These are phyloP conservation scores for Apamea epomidion DNA, from an alignment of 2,888 invertebrate genomes.

Conservation along the genomic window DNA sequence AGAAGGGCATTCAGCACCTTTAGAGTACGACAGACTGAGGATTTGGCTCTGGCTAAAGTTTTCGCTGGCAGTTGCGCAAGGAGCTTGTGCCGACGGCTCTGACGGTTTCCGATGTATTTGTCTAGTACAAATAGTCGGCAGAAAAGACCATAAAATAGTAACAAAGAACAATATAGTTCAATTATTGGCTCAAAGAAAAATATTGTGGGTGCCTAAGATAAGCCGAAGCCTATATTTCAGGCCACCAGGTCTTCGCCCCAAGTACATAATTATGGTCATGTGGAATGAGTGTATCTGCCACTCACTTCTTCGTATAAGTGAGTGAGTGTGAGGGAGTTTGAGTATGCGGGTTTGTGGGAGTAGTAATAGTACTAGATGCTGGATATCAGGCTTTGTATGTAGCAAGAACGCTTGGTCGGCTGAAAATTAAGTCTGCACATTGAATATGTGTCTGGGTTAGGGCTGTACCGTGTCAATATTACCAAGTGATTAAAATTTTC, in stretches of 20 bases:
- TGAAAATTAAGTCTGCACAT: background rate
- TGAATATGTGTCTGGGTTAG: slow-evolving; percentile 2
- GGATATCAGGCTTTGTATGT: background rate
- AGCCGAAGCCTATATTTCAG: background rate
- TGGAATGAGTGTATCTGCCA: too few relatives aligned
- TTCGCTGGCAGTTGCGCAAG: too few relatives aligned
- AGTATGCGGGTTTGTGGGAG: background rate
- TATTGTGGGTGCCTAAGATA: background rate
- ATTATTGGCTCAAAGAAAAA: background rate
- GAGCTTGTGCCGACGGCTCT: too few relatives aligned
- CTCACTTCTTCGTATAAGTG: too few relatives aligned
- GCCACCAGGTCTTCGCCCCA: too few relatives aligned
- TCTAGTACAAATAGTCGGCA: too few relatives aligned
- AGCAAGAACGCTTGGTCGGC: background rate
- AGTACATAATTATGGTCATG: background rate
- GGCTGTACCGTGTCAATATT: background rate
- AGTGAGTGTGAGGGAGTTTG: too few relatives aligned
- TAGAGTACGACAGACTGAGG: too few relatives aligned
- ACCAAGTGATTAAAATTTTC: background rate
- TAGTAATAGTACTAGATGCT: background rate
- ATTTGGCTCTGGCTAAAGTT: too few relatives aligned
- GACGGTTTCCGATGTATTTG: too few relatives aligned
- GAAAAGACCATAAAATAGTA: background rate
- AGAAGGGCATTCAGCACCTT: too few relatives aligned
- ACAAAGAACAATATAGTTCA: background rate